Evolutionary conservation across 2,888 invertebrate species (phyloP), one percentile per base, ranked within the genome.

Genomic region (Hypselothyrea guttata): DNA sequence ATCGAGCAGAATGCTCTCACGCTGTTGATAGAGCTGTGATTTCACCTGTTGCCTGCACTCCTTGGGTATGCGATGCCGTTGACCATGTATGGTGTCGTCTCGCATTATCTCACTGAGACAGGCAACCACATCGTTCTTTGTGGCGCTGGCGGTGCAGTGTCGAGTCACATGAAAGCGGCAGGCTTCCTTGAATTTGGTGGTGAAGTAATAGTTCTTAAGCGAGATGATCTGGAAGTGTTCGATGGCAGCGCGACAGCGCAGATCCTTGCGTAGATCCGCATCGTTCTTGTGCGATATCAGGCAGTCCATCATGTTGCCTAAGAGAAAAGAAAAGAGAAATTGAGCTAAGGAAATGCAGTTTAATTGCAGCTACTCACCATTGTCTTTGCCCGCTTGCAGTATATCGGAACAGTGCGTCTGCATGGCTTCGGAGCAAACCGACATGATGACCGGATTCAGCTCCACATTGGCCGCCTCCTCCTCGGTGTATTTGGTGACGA

Each of bases 161-260:
- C 93, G 91, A 52, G 92, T 91, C 0, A 97, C 97, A 88, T 95
- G 94, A 1, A 93, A 93, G 79, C 95, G 95, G 86, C 99, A 99
- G 0, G 97, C 96, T 88, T 97, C 94, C 90, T 98, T 97, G 89
- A 99, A 99, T 89, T 97, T 97, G 84, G 95, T 95, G 0, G 96
- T 96, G 88, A 98, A 99, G 82, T 94, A 95, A 90, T 97, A 98
- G 90, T 97, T 97, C 89, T 98, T 97, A 69, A 99, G 89, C 1
- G 97, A 95, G 63, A 98, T 95, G 61, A 99, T 91, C 90, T 99
- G 99, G 87, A 98, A 98, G 91, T 99, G 99, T 90, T 99, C 98
- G 45, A 99, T 95, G 61, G 97, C 97, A 31, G 96, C 96, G 67
- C 95, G 92, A 90, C 99, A 99, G 89, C 97, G 97, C 0, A 91